Conservation (phyloP, 2,797 vertebrate species). For the Xyrichtys novacula region DNA sequence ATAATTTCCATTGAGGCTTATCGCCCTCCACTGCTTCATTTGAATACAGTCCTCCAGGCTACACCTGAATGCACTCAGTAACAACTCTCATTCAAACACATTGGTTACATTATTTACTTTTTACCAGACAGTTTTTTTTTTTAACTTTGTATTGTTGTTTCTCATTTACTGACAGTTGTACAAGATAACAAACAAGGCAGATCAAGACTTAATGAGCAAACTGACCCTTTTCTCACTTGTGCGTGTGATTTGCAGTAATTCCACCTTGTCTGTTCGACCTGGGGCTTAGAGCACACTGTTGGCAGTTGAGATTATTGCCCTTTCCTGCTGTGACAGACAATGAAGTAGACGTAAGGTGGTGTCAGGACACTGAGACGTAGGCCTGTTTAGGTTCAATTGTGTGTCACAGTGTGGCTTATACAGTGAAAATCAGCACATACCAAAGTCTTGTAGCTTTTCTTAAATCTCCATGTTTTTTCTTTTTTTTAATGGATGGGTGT, state of each 20-base stretch:
- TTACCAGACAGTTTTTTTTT: slow-evolving; percentile 4
- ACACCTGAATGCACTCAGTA: slow-evolving; percentile 19
- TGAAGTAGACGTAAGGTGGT: background rate
- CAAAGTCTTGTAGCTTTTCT: background rate
- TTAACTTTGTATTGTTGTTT: background rate
- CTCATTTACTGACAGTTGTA: background rate
- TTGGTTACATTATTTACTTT: slow-evolving; percentile 30
- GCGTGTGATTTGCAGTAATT: slow-evolving; percentile 26
- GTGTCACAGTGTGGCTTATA: background rate
- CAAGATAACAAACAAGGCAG: background rate
- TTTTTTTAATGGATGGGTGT: too few species aligned
- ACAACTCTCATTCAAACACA: slow-evolving; percentile 12
- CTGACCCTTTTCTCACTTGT: background rate
- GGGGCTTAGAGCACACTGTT: slow-evolving; percentile 36
- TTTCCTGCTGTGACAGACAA: slow-evolving; percentile 23
- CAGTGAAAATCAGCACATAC: background rate
- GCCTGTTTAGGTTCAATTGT: slow-evolving; percentile 4
- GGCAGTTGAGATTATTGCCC: slow-evolving; percentile 49
- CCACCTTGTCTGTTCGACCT: slow-evolving; percentile 43
- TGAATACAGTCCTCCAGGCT: slow-evolving; percentile 67
- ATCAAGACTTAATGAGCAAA: background rate
- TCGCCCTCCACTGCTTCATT: slow-evolving; percentile 58
- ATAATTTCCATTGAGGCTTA: slow-evolving; percentile 71
- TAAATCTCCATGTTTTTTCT: background rate
- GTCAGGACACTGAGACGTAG: background rate